Base-by-base conservation (phyloP, 64 coral and sea anemone species). In the Montipora cactus region DNA sequence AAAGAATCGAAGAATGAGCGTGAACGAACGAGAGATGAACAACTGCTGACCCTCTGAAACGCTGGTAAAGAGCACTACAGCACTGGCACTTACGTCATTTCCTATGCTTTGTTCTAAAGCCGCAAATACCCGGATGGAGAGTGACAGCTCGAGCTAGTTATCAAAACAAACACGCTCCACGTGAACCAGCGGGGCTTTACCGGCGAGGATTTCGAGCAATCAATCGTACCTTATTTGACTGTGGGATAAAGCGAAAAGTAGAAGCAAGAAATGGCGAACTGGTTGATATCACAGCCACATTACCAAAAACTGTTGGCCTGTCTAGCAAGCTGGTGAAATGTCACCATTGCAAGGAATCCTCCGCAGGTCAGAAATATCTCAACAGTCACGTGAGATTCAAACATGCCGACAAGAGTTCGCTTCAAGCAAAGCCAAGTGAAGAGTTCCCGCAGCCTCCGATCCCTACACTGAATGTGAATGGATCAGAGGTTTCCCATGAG, bases 171-270 rank as follows among this genome's bases (percentile, higher is more conserved):
- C 78, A 81, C 14, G 47, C 47, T 49, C 47, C 18, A 49, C 53
- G 46, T 52, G 47, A 55, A 55, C 47, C 53, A 55, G 78, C n/a
- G 47, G 78, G 67, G 67, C n/a, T 70, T 70, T 55, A 55, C 52
- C 52, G 52, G 52, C 52, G 52, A 55, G 52, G 52, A 55, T 55
- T 55, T 55, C 52, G 52, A 28, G 28, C 28, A 28, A 28, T 28
- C 28, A 28, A 28, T 28, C 28, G 28, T 28, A 28, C 28, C 28
- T 67, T 91, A 68, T 91, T 91, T 91, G 89, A 81, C 78, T 91
- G 78, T 81, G 89, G 89, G n/a, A 81, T 80, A 37, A 80, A 52
- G 89, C 67, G 67, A 81, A 81, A 73, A 77, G 23, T 90, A 61
- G 87, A 89, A 75, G 66, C 75, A 78, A 90, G 50, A 55, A 81